Evolutionary conservation across 2,888 invertebrate species (phyloP).

Genomic region (Dicycla oo): DNA sequence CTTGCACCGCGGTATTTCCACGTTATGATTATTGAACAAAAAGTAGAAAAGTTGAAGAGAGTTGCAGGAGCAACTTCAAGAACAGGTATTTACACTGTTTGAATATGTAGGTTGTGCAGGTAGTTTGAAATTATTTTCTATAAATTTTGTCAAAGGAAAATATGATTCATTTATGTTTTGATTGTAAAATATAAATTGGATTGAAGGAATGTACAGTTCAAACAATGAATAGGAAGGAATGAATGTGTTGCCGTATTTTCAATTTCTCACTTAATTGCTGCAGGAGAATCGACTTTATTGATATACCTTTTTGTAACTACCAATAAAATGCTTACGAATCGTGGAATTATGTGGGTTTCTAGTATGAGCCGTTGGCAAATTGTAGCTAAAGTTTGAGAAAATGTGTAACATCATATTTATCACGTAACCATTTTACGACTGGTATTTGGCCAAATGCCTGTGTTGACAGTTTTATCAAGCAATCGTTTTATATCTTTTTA

Average conservation of each 20-base stretch:
- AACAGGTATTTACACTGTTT: slow-evolving; percentile 90
- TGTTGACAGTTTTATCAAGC: not conserved
- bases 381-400: not conserved
- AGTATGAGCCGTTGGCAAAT: not conserved
- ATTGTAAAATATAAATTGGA: slow-evolving; percentile 11
- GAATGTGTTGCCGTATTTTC: not conserved
- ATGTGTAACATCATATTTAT: not conserved
- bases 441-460: not conserved
- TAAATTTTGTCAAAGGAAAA: slow-evolving; percentile 65
- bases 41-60: slow-evolving; percentile 90
- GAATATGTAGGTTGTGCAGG: slow-evolving; percentile 87
- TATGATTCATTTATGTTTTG: slow-evolving; percentile 40
- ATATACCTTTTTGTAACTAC: slow-evolving; percentile 9
- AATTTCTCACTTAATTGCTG: slow-evolving; percentile 12
- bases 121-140: slow-evolving; percentile 80
- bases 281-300: slow-evolving; percentile 3
- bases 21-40: slow-evolving; percentile 89
- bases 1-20: slow-evolving; percentile 78
- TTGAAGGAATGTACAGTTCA: not conserved
- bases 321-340: not conserved
- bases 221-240: slow-evolving; percentile 11
- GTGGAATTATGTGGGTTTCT: slow-evolving; percentile 2
- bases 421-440: not conserved
- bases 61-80: slow-evolving; percentile 89
- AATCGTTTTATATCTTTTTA: slow-evolving; percentile 4